A percentile compares a stretch with the other conserved stretches of the same genome.
phyloP scores from a whole-genome alignment of 2,888 invertebrate genomes.

The Yponomeuta evonymella region DNA sequence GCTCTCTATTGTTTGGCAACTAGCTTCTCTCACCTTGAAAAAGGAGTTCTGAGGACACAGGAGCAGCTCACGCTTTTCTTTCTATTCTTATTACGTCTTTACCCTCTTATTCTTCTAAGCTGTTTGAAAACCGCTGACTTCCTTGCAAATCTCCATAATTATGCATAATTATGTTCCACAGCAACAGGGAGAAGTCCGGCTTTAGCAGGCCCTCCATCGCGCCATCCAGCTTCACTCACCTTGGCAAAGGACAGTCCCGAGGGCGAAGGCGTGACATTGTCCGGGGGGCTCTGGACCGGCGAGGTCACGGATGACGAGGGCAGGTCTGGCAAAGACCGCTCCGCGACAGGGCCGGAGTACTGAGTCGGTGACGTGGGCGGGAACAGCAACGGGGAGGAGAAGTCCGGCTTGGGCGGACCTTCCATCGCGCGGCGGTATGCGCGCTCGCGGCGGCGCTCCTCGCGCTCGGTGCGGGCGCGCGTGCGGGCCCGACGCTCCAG shows the following conservation, averaged over 20 bases:
- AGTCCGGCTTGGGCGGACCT: slow-evolving; percentile 79
- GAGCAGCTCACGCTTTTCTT: too few relatives aligned
- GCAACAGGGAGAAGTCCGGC: slow-evolving; percentile 76
- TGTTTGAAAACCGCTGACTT: too few relatives aligned
- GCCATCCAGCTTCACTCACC: slow-evolving; percentile 36
- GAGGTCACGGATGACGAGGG: background rate
- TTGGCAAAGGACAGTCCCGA: slow-evolving; percentile 67
- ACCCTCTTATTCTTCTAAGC: too few relatives aligned
- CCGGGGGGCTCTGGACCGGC: slow-evolving; percentile 15
- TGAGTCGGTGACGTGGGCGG: slow-evolving; percentile 43
- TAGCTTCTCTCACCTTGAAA: too few relatives aligned
- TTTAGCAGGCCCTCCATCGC: slow-evolving; percentile 81
- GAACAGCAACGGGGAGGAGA: slow-evolving; percentile 71
- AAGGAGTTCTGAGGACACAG: too few relatives aligned
- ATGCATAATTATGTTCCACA: too few relatives aligned
- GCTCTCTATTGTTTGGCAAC: too few relatives aligned
- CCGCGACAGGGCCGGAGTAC: slow-evolving; percentile 25
- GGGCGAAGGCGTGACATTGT: slow-evolving; percentile 33
- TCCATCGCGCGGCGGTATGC: slow-evolving; percentile 83
- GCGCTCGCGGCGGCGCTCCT: slow-evolving; percentile 87
- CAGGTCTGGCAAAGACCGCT: slow-evolving; percentile 14
- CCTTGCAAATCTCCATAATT: too few relatives aligned
- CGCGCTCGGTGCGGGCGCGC: slow-evolving; percentile 83
- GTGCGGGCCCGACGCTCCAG: slow-evolving; percentile 81
- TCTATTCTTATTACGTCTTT: too few relatives aligned